Conservation (phyloP, 1,140 invertebrate genomes). For the Cephus cinctus region DNA sequence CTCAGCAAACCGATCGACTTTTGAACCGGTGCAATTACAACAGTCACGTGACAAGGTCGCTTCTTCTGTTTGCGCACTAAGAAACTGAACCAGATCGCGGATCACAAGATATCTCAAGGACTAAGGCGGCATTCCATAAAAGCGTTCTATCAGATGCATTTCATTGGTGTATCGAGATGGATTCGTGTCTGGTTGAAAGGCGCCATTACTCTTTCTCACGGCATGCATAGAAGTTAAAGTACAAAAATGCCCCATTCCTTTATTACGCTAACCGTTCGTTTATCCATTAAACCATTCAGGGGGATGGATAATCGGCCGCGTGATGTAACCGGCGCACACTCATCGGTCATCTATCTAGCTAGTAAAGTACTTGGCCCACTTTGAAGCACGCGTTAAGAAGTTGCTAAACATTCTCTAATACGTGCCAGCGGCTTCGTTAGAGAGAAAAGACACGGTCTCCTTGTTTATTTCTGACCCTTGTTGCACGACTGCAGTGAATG, state of each 20-base stretch:
- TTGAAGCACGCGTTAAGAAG: constrained; percentile 31
- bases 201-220: background rate
- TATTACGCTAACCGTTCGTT: too few species aligned
- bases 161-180: background rate
- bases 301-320: constrained; percentile 13
- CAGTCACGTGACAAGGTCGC: too few species aligned
- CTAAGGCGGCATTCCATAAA: background rate
- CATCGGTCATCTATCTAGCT: constrained; percentile 39
- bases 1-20: too few species aligned
- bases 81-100: too few species aligned
- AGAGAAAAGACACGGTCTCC: constrained; percentile 3
- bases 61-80: too few species aligned
- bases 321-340: constrained; percentile 40
- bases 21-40: too few species aligned
- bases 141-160: background rate
- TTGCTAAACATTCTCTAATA: constrained; percentile 39
- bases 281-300: too few species aligned
- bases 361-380: constrained; percentile 52
- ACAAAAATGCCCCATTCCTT: too few species aligned
- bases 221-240: too few species aligned
- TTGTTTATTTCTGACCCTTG: too few species aligned
- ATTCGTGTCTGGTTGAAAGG: background rate
- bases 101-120: background rate
- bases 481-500: too few species aligned
- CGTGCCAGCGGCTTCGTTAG: constrained; percentile 24